Base-by-base conservation (phyloP, 2,113 vertebrate species). In the Thoracochromis brauschi region DNA sequence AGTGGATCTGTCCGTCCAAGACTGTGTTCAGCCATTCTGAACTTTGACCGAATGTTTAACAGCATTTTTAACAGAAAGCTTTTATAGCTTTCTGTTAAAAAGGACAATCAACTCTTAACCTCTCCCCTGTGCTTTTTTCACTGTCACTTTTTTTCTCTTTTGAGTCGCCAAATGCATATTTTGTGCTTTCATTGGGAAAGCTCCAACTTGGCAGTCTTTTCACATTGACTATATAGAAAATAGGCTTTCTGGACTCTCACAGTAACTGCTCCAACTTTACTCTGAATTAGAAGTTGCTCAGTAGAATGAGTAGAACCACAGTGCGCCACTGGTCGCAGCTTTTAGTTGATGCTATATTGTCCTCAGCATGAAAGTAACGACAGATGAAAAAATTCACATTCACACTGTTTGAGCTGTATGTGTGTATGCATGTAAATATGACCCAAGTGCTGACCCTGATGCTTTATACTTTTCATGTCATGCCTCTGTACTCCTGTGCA, bases 401-500 rank as follows among this genome's bases (percentile, higher is more conserved):
- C 9, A 26, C 85, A 90, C 83, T 86, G 81, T 90, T 89, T 89
- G 90, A 54, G 79, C 79, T 82, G 78, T 87, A 63, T 49, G 84
- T 85, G 51, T 83, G 84, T 71, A 51, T 51, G 80, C 82, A 86
- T 91, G 88, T 90, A 91, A 94, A 91, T 88, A 88, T 38, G 81
- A 85, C 84, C 71, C 58, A 60, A 16, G 24, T 84, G 81, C 87
- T 88, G 80, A 92, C 85, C 85, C 73, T 21, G 82, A 90, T 79
- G 86, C 86, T 92, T 85, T 79, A 63, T 60, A 65, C 83, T 86
- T 42, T 85, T 49, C 78, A 82, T 87, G 75, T 89, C 58, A 81
- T 63, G 80, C 88, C 79, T 84, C 49, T 5, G 3, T 71, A 58
- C 47, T 54, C 51, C 79, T 90, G 88, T 51, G 86, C 90, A 86